These are phyloP conservation scores for Micromesistius poutassou DNA, from an alignment of 2,797 vertebrate species.

Conservation along the genomic window DNA sequence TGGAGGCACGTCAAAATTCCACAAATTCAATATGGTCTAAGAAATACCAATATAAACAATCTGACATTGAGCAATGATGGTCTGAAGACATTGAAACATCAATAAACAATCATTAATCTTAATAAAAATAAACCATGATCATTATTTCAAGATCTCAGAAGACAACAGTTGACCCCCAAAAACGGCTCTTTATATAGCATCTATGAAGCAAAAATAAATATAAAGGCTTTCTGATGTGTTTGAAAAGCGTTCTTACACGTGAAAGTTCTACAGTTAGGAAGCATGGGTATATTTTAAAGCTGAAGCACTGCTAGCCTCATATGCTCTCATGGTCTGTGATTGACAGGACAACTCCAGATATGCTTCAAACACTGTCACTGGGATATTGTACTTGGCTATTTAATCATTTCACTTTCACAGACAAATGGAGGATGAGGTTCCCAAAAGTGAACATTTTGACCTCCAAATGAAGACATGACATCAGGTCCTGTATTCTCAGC, in stretches of 20 bases:
- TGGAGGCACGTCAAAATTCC: conserved; percentile 50
- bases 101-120: background rate
- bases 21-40: conserved; percentile 17
- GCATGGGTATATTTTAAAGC: conserved; percentile 6
- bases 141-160: conserved; percentile 18
- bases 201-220: conserved; percentile 34
- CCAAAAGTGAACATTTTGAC: background rate
- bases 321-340: background rate
- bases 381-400: background rate
- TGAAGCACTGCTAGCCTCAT: background rate
- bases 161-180: conserved; percentile 4
- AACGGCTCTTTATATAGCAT: conserved; percentile 38
- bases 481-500: conserved; percentile 17
- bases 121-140: conserved; percentile 9
- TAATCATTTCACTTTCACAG: background rate
- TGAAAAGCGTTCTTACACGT: conserved; percentile 27
- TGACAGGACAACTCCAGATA: conserved; percentile 18
- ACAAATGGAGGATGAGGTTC: background rate
- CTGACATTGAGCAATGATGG: conserved; percentile 3
- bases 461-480: conserved; percentile 1
- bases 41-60: background rate
- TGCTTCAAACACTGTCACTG: conserved; percentile 20
- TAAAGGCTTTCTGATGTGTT: conserved; percentile 33
- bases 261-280: conserved; percentile 4
- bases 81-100: conserved; percentile 9